phyloP scores from a whole-genome alignment of 2,113 vertebrate genomes.

The Noturus placidus region DNA sequence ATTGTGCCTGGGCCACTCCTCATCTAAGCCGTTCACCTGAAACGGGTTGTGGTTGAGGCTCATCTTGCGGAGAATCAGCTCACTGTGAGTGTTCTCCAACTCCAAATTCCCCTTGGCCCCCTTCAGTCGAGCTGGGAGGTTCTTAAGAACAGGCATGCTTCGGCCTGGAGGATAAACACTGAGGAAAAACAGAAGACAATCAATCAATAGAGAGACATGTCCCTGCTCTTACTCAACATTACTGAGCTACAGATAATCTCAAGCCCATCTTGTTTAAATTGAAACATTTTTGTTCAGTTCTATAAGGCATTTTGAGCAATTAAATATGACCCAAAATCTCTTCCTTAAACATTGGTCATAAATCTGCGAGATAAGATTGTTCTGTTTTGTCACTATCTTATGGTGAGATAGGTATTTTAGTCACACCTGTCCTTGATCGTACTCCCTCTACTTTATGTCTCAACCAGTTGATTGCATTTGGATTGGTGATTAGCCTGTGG shows the following conservation, averaged over 20 bases:
- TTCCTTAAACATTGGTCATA: conserved; percentile 7
- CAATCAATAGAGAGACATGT: conserved; percentile 6
- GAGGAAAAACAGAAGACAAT: conserved; percentile 38
- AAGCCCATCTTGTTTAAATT: neutral
- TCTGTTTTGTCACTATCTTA: neutral
- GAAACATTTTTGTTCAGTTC: neutral
- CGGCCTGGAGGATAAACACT: conserved; percentile 49
- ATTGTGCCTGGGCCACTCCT: conserved; percentile 66
- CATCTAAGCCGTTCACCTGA: conserved; percentile 55
- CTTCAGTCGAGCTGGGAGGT: conserved; percentile 71
- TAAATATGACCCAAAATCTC: neutral
- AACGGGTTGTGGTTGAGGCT: conserved; percentile 78
- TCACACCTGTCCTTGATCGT: neutral
- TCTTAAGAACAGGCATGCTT: conserved; percentile 83
- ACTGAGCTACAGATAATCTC: neutral
- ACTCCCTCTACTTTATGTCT: neutral
- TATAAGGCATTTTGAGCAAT: neutral
- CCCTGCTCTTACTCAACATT: neutral
- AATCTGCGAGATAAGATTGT: neutral
- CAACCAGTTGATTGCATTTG: neutral
- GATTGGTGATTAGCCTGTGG: neutral
- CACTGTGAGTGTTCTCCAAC: conserved; percentile 62
- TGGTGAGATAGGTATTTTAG: conserved; percentile 8
- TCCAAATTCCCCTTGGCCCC: conserved; percentile 60
- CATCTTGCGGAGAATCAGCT: conserved; percentile 76